phyloP scores from a whole-genome alignment of 2,113 vertebrate species.

The Tachysurus vachellii region DNA sequence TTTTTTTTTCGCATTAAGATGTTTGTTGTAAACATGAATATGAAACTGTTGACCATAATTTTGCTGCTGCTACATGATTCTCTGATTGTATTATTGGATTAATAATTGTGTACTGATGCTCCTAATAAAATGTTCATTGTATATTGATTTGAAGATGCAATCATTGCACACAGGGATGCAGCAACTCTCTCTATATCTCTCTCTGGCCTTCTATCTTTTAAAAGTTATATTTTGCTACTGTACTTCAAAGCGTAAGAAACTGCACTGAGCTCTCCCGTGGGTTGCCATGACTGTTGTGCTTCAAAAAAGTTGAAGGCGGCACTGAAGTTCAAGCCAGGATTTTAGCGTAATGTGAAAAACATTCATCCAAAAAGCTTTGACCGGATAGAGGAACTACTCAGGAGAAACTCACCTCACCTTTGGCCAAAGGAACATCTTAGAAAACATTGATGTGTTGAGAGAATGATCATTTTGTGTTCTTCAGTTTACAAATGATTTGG shows the following conservation, averaged over 20 bases:
- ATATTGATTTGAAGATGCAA: background rate
- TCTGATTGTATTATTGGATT: background rate
- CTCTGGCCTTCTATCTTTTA: background rate
- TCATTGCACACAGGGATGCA: slow-evolving; percentile 3
- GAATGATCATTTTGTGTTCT: background rate
- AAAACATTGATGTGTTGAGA: background rate
- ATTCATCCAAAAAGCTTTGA: slow-evolving; percentile 27
- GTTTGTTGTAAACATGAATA: background rate
- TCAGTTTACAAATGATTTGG: slow-evolving; percentile 20
- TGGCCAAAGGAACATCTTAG: background rate
- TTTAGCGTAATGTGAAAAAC: background rate
- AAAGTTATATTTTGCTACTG: slow-evolving; percentile 32
- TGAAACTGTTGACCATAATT: background rate
- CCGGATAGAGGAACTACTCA: background rate
- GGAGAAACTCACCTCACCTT: slow-evolving; percentile 11
- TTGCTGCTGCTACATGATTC: background rate
- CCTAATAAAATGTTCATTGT: background rate
- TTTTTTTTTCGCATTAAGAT: background rate
- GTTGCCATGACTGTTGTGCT: slow-evolving; percentile 9
- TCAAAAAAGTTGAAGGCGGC: slow-evolving; percentile 22
- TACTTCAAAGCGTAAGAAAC: slow-evolving; percentile 17
- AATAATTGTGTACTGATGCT: background rate
- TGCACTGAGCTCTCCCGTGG: background rate
- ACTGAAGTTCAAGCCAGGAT: slow-evolving; percentile 14
- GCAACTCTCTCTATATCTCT: background rate